phyloP scores from a whole-genome alignment of 2,113 vertebrate species.

The Ginglymostoma cirratum region DNA sequence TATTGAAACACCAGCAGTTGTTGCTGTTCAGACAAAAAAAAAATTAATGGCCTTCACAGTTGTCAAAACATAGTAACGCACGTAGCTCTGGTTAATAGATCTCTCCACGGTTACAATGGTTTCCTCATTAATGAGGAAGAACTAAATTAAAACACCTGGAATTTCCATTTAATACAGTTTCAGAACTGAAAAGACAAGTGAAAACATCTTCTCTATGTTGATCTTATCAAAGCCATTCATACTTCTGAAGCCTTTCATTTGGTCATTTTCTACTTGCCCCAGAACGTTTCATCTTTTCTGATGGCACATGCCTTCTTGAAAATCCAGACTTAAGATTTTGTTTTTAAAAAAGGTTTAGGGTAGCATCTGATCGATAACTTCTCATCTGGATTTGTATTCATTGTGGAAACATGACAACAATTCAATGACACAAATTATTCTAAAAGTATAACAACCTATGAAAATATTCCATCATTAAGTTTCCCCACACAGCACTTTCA shows the following conservation, averaged over 20 bases:
- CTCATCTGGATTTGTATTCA: not conserved
- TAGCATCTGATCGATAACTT: not conserved
- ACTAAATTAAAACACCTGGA: not conserved
- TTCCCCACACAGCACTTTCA: not conserved
- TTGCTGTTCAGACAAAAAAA: not conserved
- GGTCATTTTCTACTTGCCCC: not conserved
- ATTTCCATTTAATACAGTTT: not conserved
- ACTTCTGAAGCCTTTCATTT: not conserved
- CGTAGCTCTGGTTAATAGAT: not conserved
- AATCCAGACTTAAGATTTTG: not conserved
- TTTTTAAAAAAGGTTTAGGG: not conserved
- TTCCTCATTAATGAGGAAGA: not conserved
- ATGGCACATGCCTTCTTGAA: not conserved
- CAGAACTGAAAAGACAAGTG: not conserved
- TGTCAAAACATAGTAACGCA: not conserved
- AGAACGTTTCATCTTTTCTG: too few relatives aligned
- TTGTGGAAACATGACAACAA: not conserved
- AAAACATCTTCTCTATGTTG: too few relatives aligned
- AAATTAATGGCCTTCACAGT: not conserved
- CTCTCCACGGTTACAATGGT: not conserved
- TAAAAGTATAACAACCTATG: not conserved
- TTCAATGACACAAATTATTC: not conserved
- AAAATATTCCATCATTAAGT: not conserved
- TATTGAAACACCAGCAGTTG: not conserved
- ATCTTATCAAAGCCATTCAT: too few relatives aligned